Base-by-base conservation (phyloP, 2,113 vertebrate genomes). In the Orthochromis indermauri region DNA sequence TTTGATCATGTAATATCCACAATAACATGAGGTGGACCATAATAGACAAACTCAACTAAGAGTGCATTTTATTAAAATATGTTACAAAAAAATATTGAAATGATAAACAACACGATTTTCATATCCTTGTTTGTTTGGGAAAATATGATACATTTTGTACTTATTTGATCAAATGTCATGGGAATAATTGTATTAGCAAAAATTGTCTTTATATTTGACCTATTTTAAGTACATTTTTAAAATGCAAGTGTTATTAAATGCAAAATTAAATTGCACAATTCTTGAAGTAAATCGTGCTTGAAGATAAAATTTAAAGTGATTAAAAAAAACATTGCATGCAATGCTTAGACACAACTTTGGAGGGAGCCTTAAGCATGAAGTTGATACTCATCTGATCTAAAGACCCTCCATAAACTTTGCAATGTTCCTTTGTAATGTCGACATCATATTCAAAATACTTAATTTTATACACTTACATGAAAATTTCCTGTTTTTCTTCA, bases 361-460 rank as follows among this genome's bases (percentile, higher is more conserved):
- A 96, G 95, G 95, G 96, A 96, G 95, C 94, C 84, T 93, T 89
- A 86, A 61, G 90, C 92, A 91, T 91, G 71, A 88, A 26, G 84
- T 83, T 90, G 79, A 90, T 80, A 51, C 24, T 17, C n/a, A 49
- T 80, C 13, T 35, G 16, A 61, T 13, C 73, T 51, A 14, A 83
- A 86, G 31, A 68, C 5, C 31, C 33, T 47, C 7, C 73, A 6
- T 1, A 76, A 42, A 57, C 3, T 19, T 10, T 10, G 5, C 5
- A 55, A 37, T 40, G 5, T 51, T 86, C 2, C 33, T 55, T 83
- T 63, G 53, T 6, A 55, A 19, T 68, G 14, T 35, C 13, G n/a
- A 10, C 2, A 6, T 71, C 4, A 28, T 47, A 6, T 42, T 8
- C 16, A 83, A 21, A 88, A 63, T 5, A 19, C 5, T 24, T 79